These are phyloP conservation scores for Microplitis deprimator DNA, from an alignment of 2,888 invertebrate genomes.

Conservation along the genomic window DNA sequence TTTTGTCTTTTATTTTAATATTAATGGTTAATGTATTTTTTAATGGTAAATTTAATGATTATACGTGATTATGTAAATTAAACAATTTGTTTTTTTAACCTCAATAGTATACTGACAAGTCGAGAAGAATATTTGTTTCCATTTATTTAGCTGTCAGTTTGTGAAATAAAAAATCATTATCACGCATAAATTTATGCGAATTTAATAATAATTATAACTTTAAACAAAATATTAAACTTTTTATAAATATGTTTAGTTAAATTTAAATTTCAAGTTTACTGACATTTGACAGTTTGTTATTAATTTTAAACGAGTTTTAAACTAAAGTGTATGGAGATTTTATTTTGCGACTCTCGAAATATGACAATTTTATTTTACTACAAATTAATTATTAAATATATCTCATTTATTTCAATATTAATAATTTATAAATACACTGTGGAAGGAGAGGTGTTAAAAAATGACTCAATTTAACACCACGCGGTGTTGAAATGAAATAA, in stretches of 20 bases:
- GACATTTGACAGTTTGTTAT: neutral
- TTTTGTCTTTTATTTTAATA: no score
- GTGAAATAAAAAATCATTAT: slow-evolving; percentile 15
- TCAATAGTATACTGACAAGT: slow-evolving; percentile 19
- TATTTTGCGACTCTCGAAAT: no score
- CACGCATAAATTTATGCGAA: neutral
- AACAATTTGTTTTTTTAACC: slow-evolving; percentile 11
- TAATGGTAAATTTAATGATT: slow-evolving; percentile 16
- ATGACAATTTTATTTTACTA: no score
- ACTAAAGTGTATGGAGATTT: no score
- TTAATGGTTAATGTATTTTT: neutral
- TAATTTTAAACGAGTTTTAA: no score
- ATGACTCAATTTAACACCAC: no score
- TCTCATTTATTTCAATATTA: no score
- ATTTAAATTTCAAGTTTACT: neutral
- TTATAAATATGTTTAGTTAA: neutral
- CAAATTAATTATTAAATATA: no score
- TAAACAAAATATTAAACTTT: neutral
- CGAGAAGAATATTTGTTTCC: slow-evolving; percentile 27
- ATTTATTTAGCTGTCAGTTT: slow-evolving; percentile 21
- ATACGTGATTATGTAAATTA: slow-evolving; percentile 23
- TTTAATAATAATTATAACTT: neutral
- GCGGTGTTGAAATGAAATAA: no score
- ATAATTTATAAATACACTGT: no score
- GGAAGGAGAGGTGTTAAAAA: no score